Evolutionary conservation across 2,888 invertebrate species (phyloP), one percentile per base, ranked within the genome.

Genomic region (Osmoderma eremita): DNA sequence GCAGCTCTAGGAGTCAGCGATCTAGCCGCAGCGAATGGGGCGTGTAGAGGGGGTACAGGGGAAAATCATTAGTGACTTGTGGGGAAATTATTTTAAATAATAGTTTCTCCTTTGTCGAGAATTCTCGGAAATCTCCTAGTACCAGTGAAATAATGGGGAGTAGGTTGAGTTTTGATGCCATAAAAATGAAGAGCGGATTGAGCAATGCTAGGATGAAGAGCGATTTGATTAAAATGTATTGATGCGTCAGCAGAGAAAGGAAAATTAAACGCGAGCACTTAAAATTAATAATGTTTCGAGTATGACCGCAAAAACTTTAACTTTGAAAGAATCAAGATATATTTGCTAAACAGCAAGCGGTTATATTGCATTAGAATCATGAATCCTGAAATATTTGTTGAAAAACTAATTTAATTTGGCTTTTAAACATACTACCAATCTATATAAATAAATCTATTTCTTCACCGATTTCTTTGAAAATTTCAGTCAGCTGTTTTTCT

Each of bases 71-170:
- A 53, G 53, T 38, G 53, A 30, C 53, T 13, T 17, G 53, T 18
- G 36, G 53, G 53, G 53, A 53, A 53, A 53, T 53, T 53, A 53
- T 53, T 53, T 53, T 17, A 53, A 53, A 53, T 53, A 53, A 53
- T 53, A 53, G 53, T 53, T 53, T 53, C 53, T 53, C 12, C 12
- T 8, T n/a, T n/a, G 18, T 12, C 18, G 18, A 3, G 17, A 13
- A 36, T 17, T 12, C 20, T 49, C 20, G 15, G 17, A 17, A 42
- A 10, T 1, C 18, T 39, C 13, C 12, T 15, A 17, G 36, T 38
- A 1, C 17, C 3, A 15, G 38, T 5, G 17, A 24, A 5, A 6
- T 17, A 30, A 1, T 30, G 30, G 30, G 36, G 10, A 36, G 20
- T n/a, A 36, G 3, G 36, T 38, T 30, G 20, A 53, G 36, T 12